Evolutionary conservation across 2,113 vertebrate genomes (phyloP), one percentile per base, ranked within the genome.

Genomic region (Neogobius melanostomus): DNA sequence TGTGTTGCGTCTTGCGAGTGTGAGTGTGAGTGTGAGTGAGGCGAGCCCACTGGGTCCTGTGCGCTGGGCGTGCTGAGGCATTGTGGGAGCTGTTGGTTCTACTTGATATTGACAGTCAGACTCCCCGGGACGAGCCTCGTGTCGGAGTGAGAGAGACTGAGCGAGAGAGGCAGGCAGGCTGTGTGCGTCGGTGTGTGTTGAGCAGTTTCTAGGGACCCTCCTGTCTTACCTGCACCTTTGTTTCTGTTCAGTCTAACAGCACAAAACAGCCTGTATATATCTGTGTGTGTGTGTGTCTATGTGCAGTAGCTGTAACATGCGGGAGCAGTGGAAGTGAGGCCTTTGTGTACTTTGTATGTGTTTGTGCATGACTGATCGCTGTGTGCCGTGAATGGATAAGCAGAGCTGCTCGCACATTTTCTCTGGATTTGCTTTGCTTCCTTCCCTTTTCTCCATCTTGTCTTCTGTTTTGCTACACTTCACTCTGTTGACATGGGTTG

Each of bases 21-120:
- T 82, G 86, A 81, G 86, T 53, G 78, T 66, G 43, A 28, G 81
- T 82, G 79, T 82, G 86, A 81, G 86, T 85, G 83, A 75, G 84
- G 77, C 42, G 67, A 75, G 82, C 85, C 87, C 85, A 73, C 79
- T 80, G 84, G 57, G 80, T 87, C 80, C 71, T 79, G 86, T 60
- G 69, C n/a, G 81, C 82, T 83, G 80, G 75, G 84, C 84, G 71
- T 82, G 88, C 88, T 88, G 82, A 86, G 85, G 87, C 83, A 84
- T 89, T 89, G 87, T 89, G 86, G 81, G 79, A 85, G 80, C 77
- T 88, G 84, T 85, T 90, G 74, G 72, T 85, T 87, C 80, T 86
- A 79, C 80, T 91, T 89, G 89, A 90, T 91, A 91, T 91, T 87
- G 90, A 92, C 91, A 90, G 87, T 89, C 81, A 84, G 89, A 77